phyloP scores from a whole-genome alignment of 1,140 invertebrate species.

The Eueides isabella region DNA sequence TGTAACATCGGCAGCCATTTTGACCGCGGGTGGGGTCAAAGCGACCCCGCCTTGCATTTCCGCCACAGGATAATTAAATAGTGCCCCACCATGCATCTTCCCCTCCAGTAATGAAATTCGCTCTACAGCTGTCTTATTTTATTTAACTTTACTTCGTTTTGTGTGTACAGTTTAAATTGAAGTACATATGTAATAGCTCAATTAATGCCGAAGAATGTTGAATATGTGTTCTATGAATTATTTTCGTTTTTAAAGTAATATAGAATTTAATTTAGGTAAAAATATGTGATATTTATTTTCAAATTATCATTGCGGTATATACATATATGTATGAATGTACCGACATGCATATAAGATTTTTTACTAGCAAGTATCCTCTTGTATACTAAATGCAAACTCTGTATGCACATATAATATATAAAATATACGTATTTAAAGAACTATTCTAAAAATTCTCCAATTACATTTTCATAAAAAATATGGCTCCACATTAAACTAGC shows the following conservation, averaged over 20 bases:
- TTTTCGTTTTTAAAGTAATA: not conserved
- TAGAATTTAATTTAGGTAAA: no score
- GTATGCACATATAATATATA: no score
- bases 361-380: no score
- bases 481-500: no score
- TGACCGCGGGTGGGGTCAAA: slow-evolving; percentile 76
- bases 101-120: slow-evolving; percentile 64
- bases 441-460: no score
- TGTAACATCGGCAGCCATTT: slow-evolving; percentile 76
- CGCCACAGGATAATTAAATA: slow-evolving; percentile 78
- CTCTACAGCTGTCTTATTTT: slow-evolving; percentile 57
- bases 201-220: not conserved
- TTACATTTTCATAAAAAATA: no score
- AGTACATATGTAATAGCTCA: not conserved
- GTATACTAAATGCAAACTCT: no score
- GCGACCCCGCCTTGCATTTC: slow-evolving; percentile 77
- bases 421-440: no score
- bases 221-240: not conserved
- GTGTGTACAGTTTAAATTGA: not conserved
- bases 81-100: slow-evolving; percentile 70
- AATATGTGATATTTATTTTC: no score
- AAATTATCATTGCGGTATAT: no score
- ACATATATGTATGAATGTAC: no score
- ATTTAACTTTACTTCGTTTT: slow-evolving; percentile 21
- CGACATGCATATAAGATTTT: no score